phyloP scores from a whole-genome alignment of 2,888 invertebrate species.

The Melieria crassipennis region DNA sequence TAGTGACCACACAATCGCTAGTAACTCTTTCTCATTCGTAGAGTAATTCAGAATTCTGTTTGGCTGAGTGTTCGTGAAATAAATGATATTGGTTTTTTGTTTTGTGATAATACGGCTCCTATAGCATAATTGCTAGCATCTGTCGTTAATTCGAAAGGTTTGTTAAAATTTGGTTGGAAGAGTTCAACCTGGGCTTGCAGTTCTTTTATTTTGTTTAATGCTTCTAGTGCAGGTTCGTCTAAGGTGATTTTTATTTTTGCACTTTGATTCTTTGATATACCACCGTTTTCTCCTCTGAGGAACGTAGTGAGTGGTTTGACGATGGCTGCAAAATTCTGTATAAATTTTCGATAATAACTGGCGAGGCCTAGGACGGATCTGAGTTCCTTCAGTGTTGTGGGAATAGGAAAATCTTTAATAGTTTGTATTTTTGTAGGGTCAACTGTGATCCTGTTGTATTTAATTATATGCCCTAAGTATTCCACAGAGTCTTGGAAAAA shows the following conservation, averaged over 20 bases:
- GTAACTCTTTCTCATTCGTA: constrained; percentile 17
- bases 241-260: constrained; percentile 15
- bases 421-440: not conserved
- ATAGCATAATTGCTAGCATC: constrained; percentile 5
- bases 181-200: constrained; percentile 10
- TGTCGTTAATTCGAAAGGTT: constrained; percentile 10
- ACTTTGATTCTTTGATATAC: constrained; percentile 12
- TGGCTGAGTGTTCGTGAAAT: constrained; percentile 1
- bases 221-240: constrained; percentile 7
- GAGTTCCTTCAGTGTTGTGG: constrained; percentile 7
- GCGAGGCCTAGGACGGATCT: constrained; percentile 6
- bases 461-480: too few species aligned
- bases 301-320: too few species aligned
- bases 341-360: constrained; percentile 8
- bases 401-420: constrained; percentile 11
- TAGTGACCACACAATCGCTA: constrained; percentile 14
- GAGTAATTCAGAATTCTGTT: constrained; percentile 15
- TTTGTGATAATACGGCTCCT: constrained; percentile 1
- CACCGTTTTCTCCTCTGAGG: too few species aligned
- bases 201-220: constrained; percentile 18
- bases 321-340: too few species aligned
- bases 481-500: too few species aligned
- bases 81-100: not conserved
- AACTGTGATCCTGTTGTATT: too few species aligned
- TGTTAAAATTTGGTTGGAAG: not conserved